Percentiles rank a stretch among this genome's conserved stretches.
These are phyloP conservation scores for Chinchilla lanigera DNA, from an alignment of 2,113 vertebrate species.

Conservation along the genomic window DNA sequence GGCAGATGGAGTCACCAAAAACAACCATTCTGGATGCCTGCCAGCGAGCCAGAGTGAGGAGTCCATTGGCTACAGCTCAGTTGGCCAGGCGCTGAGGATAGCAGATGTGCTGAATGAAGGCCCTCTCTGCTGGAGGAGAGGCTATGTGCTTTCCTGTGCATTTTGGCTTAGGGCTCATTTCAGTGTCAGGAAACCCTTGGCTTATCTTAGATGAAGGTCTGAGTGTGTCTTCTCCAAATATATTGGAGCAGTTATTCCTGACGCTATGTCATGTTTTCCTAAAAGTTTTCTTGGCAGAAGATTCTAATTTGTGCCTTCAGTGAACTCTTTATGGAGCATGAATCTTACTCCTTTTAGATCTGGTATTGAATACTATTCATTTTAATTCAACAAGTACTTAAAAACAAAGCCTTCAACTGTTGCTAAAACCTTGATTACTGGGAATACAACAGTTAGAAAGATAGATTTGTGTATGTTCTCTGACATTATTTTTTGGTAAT, in stretches of 20 bases:
- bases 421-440: not conserved
- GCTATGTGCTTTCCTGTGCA: not conserved
- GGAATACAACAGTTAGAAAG: not conserved
- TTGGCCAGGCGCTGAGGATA: not conserved
- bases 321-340: not conserved
- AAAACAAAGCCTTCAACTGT: not conserved
- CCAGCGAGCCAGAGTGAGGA: not conserved
- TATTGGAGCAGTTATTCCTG: not conserved
- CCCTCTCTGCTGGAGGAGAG: not conserved
- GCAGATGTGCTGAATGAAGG: not conserved
- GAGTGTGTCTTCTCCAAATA: not conserved
- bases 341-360: not conserved
- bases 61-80: not conserved
- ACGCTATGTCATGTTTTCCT: not conserved
- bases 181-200: not conserved
- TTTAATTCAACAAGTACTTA: constrained; percentile 18
- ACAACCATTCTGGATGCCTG: not conserved
- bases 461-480: not conserved
- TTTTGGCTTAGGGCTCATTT: not conserved
- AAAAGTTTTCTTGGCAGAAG: not conserved
- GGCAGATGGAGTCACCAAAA: constrained; percentile 6
- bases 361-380: not conserved
- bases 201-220: not conserved
- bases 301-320: not conserved
- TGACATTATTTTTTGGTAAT: not conserved